Evolutionary conservation across 2,888 invertebrate species (phyloP).

Genomic region (Tinea pellionella): DNA sequence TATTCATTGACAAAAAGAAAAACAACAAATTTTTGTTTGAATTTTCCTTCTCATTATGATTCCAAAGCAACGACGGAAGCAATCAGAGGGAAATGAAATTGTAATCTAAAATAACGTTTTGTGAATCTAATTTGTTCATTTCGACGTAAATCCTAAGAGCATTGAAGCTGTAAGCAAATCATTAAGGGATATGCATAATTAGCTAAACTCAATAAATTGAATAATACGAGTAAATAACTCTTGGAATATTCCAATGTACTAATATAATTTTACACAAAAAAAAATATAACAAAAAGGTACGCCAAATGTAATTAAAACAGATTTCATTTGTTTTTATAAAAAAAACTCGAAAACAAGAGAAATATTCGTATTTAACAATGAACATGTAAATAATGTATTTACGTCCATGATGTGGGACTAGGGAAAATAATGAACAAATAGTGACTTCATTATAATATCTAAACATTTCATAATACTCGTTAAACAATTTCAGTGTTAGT

Average conservation of each 20-base stretch:
- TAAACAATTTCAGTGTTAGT: no score
- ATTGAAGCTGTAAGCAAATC: constrained; percentile 19
- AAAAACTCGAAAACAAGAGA: neutral
- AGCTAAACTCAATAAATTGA: constrained; percentile 28
- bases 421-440: no score
- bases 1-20: neutral
- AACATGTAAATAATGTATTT: no score
- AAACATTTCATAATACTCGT: no score
- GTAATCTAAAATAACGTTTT: constrained; percentile 40
- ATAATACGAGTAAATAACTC: constrained; percentile 26
- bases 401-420: no score
- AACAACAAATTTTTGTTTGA: constrained; percentile 10
- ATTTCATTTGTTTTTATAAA: neutral
- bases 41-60: constrained; percentile 30
- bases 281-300: neutral
- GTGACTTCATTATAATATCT: no score
- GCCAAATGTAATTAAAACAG: neutral
- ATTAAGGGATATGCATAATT: constrained; percentile 32
- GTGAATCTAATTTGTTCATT: constrained; percentile 37
- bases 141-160: constrained; percentile 15
- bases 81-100: constrained; percentile 43
- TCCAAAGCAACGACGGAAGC: constrained; percentile 31
- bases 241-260: constrained; percentile 17
- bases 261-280: neutral
- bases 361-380: neutral